Base-by-base conservation (phyloP, 2,888 invertebrate species). In the Ganaspis brasiliensis region DNA sequence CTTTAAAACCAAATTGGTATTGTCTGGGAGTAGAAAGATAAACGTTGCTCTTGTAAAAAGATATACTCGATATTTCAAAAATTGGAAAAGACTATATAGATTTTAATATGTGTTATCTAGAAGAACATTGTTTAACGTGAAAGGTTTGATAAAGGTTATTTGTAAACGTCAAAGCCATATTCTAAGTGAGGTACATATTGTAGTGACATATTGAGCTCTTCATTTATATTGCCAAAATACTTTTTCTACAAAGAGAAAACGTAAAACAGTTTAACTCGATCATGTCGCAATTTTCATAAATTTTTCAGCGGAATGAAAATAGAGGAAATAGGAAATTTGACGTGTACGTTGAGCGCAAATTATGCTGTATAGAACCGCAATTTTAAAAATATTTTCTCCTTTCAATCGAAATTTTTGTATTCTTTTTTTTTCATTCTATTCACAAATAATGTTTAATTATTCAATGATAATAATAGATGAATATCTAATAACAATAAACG, bases 261-360 rank as follows among this genome's bases (percentile, higher is more conserved):
- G n/a, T 9, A 4, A 59, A 26, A 59, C n/a, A 59, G n/a, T 35
- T 55, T 59, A 59, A 35, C 57, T 57, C 14, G 26, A 57, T 57
- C 21, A 6, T 14, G 57, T 57, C 14, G 10, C 9, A n/a, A 59
- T 35, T 59, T 59, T 59, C 16, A 16, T 59, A 35, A 59, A 35
- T 59, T 57, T n/a, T 2, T 14, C 26, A n/a, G 24, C 14, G 24
- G 19, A 2, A 31, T 59, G 35, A 59, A 19, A 35, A 31, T 1
- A n/a, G 16, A 16, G 31, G 2, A 59, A 31, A 56, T 6, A 12
- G 5, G 21, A 1, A 52, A 6, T 52, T 21, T 55, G 10, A 55
- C 21, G 12, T 55, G 5, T 21, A 9, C 10, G 55, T 2, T 4
- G 19, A 52, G 19, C 2, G 9, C 2, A 12, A 55, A 55, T 55